Percentiles rank a stretch among this genome's conserved stretches.
These are phyloP conservation scores for Drosophila bocki DNA, from an alignment of 1,140 invertebrate genomes.

Conservation along the genomic window DNA sequence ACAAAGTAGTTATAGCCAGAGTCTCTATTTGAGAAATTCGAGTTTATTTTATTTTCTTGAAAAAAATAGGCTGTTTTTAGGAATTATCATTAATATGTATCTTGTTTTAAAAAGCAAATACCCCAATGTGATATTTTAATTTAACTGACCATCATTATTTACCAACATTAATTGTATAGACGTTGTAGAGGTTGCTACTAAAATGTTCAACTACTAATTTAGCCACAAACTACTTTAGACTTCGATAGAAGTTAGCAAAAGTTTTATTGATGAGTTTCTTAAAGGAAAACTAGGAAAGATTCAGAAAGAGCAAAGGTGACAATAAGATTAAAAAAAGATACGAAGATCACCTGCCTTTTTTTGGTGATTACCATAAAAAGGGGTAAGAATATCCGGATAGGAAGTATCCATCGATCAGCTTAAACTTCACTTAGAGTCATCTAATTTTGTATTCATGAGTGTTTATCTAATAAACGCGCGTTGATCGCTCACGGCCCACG, in stretches of 20 bases:
- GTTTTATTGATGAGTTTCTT: not conserved
- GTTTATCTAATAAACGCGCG: conserved; percentile 34
- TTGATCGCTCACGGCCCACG: conserved; percentile 32
- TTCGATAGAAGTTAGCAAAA: not conserved
- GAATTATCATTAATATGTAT: not conserved
- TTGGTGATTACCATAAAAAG: not conserved
- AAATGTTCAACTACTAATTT: not conserved
- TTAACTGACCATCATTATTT: not conserved
- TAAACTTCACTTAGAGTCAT: conserved; percentile 11
- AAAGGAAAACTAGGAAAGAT: not conserved
- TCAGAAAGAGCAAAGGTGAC: not conserved
- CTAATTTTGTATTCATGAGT: conserved; percentile 15
- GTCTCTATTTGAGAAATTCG: not conserved
- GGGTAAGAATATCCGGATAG: not conserved
- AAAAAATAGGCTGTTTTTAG: not conserved
- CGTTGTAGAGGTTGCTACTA: not conserved
- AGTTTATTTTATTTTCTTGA: not conserved
- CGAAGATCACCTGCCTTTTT: not conserved
- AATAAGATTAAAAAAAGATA: not conserved
- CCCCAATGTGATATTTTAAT: not conserved
- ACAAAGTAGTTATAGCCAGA: not conserved
- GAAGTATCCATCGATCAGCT: conserved; percentile 11
- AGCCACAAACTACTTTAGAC: not conserved
- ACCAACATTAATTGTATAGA: too few species aligned
- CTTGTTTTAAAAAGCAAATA: not conserved